These are phyloP conservation scores for Acrocephalus kingi DNA, from an alignment of 2,113 vertebrate species.

Conservation along the genomic window DNA sequence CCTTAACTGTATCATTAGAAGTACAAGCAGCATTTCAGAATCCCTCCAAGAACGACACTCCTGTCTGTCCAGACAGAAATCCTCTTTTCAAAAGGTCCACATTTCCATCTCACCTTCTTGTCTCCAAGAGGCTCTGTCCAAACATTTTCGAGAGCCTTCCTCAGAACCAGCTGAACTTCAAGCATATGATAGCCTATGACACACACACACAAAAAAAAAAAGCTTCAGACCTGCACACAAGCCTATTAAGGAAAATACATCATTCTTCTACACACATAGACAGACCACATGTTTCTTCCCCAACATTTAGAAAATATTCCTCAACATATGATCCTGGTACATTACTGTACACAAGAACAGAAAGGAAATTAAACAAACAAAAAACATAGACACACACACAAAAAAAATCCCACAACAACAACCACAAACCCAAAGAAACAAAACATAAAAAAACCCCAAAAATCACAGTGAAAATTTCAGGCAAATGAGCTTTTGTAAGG, in stretches of 20 bases:
- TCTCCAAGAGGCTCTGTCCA: slow-evolving; percentile 67
- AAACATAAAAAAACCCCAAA: rapidly evolving
- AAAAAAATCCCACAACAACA: neutral
- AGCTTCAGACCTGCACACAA: neutral
- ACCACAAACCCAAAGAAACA: neutral
- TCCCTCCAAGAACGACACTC: neutral
- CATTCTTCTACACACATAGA: neutral
- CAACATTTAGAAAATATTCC: neutral
- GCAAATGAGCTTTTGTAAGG: neutral
- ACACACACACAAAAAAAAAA: neutral
- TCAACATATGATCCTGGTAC: neutral
- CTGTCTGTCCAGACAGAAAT: neutral
- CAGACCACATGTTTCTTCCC: neutral
- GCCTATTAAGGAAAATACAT: neutral
- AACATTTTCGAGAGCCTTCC: slow-evolving; percentile 69
- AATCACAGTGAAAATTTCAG: neutral
- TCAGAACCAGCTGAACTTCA: slow-evolving; percentile 73
- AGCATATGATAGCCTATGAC: slow-evolving; percentile 60
- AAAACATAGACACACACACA: neutral
- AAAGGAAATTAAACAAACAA: neutral
- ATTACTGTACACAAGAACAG: neutral
- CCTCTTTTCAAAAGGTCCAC: neutral
- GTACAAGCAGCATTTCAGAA: neutral
- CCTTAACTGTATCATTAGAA: neutral
- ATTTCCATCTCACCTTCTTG: slow-evolving; percentile 59